phyloP scores from a whole-genome alignment of 2,888 invertebrate species.

The Acanthococcus lagerstroemiae region DNA sequence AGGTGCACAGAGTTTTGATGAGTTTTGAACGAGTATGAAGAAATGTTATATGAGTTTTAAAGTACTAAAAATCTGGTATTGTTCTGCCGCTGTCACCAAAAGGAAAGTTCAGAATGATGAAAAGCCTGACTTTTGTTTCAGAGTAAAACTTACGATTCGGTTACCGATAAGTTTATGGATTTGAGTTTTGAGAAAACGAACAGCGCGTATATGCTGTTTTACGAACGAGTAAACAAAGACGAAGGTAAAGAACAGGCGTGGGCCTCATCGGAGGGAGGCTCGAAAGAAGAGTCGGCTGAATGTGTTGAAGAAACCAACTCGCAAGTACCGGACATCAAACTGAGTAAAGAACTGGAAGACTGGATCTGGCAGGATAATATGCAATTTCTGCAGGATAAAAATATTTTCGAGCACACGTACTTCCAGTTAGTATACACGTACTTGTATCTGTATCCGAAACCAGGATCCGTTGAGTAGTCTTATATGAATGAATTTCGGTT shows the following conservation, averaged over 20 bases:
- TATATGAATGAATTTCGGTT: constrained; percentile 2
- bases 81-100: too few relatives aligned
- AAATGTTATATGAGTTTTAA: too few relatives aligned
- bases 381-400: constrained; percentile 88
- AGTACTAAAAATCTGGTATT: too few relatives aligned
- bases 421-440: too few relatives aligned
- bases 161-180: constrained; percentile 94
- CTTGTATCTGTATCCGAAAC: too few relatives aligned
- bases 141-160: constrained; percentile 94
- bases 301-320: constrained; percentile 37
- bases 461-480: not conserved
- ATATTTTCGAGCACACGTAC: constrained; percentile 91
- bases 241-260: constrained; percentile 37
- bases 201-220: constrained; percentile 94
- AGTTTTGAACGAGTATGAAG: too few relatives aligned
- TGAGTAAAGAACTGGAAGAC: constrained; percentile 72
- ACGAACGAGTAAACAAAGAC: constrained; percentile 55
- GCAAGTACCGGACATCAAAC: constrained; percentile 43
- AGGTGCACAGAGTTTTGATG: too few relatives aligned
- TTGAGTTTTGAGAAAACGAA: constrained; percentile 96
- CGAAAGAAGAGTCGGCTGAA: constrained; percentile 38
- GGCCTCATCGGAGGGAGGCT: constrained; percentile 41
- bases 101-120: not conserved
- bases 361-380: constrained; percentile 98
- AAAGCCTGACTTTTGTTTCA: constrained; percentile 42